Base-by-base conservation (phyloP, 37 sponge, comb jelly and placozoan genomes). In the Eunapius fragilis region DNA sequence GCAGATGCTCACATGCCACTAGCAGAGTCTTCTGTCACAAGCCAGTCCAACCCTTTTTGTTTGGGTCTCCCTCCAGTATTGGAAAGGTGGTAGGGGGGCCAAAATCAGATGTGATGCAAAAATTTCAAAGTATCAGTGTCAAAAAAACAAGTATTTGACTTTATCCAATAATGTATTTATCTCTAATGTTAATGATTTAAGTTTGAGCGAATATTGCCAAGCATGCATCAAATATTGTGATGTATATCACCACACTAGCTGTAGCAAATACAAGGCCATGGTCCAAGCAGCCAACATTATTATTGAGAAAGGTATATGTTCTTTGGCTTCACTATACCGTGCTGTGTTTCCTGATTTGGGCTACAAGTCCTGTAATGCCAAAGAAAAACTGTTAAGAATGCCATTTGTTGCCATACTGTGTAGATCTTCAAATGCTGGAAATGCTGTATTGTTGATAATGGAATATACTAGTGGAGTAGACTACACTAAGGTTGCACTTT, bases 341-440 rank as follows among this genome's bases (percentile, higher is more conserved):
- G 25, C 83, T 72, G 49, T 31, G 36, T 75, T 76, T 35, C 85
- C 77, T 33, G 17, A 75, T 17, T 68, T 75, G n/a, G 75, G 36
- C 31, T 75, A 75, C 37, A 67, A 75, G 28, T 35, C 85, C 32
- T 30, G 23, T 10, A 58, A 84, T 84, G 85, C 85, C 22, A 75
- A 84, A 77, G 32, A 69, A 67, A 38, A 36, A 32, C 75, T 84
- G 33, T 26, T 82, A 36, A 72, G 49, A 37, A 82, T 82, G 83
- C 83, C 83, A 45, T 13, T 82, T 36, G 83, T 41, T 72, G 41
- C 77, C 25, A 67, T 84, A 22, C 76, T 26, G 31, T 22, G 74
- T 14, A 28, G 4, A n/a, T 17, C 30, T 36, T 45, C 75, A 41
- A 45, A 25, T 26, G 30, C 49, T 83, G 84, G 75, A 30, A 83